These are phyloP conservation scores for Oncorhynchus keta DNA, from an alignment of 2,113 vertebrate species.

Conservation along the genomic window DNA sequence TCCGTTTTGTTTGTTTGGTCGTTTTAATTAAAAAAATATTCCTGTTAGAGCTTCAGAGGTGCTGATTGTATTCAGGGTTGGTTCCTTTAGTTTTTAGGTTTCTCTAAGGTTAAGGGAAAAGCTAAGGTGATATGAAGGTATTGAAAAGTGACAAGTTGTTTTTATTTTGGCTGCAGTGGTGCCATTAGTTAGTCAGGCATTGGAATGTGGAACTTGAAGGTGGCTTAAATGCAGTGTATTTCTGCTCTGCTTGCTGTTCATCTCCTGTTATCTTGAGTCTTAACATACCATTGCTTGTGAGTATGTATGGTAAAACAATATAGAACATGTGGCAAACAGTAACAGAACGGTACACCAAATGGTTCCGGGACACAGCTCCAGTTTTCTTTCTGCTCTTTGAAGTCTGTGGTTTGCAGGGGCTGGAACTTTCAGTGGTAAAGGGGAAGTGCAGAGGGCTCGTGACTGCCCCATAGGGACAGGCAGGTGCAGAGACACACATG, in stretches of 20 bases:
- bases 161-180: slow-evolving; percentile 50
- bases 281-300: slow-evolving; percentile 18
- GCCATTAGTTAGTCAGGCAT: slow-evolving; percentile 40
- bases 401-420: slow-evolving; percentile 36
- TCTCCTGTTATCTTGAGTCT: slow-evolving; percentile 23
- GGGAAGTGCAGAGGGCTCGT: slow-evolving; percentile 46
- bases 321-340: neutral
- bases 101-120: slow-evolving; percentile 29
- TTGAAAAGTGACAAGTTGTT: slow-evolving; percentile 41
- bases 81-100: slow-evolving; percentile 29
- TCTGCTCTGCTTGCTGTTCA: slow-evolving; percentile 34
- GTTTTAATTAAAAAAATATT: slow-evolving; percentile 11
- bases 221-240: slow-evolving; percentile 48
- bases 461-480: slow-evolving; percentile 39
- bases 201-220: slow-evolving; percentile 34
- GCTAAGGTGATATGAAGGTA: slow-evolving; percentile 51
- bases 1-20: slow-evolving; percentile 42
- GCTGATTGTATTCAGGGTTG: slow-evolving; percentile 25
- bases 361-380: slow-evolving; percentile 24
- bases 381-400: slow-evolving; percentile 31
- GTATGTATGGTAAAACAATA: slow-evolving; percentile 3
- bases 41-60: slow-evolving; percentile 12
- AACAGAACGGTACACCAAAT: slow-evolving; percentile 13
- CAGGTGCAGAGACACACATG: slow-evolving; percentile 1
- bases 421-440: slow-evolving; percentile 32